phyloP scores from a whole-genome alignment of 2,888 invertebrate genomes.

The Orchesellides sinensis region DNA sequence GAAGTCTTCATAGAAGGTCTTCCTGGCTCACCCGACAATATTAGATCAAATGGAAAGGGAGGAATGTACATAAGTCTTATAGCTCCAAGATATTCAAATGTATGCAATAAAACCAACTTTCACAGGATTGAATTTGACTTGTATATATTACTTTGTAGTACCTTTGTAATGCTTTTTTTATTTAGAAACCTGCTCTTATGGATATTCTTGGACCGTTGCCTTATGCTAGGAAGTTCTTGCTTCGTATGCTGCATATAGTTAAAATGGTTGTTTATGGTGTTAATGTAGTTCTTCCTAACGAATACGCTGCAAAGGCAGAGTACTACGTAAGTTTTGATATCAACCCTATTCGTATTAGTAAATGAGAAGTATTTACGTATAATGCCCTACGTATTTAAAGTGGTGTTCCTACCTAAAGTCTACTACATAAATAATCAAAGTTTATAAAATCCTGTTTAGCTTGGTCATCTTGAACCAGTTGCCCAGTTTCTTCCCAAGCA shows the following conservation, averaged over 20 bases:
- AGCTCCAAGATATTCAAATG: slow-evolving; percentile 77
- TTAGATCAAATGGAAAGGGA: slow-evolving; percentile 81
- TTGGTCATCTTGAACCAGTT: slow-evolving; percentile 82
- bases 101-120: slow-evolving; percentile 48
- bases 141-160: neutral
- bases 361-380: no score
- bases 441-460: slow-evolving; percentile 76
- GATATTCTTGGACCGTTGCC: slow-evolving; percentile 64
- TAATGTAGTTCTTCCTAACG: slow-evolving; percentile 83
- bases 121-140: no score
- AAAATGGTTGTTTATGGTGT: slow-evolving; percentile 78
- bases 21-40: slow-evolving; percentile 86
- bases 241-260: slow-evolving; percentile 60
- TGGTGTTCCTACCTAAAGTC: neutral
- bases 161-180: slow-evolving; percentile 6
- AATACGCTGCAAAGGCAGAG: slow-evolving; percentile 81
- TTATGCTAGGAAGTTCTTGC: slow-evolving; percentile 60
- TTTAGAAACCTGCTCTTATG: slow-evolving; percentile 46
- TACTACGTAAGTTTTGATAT: slow-evolving; percentile 80
- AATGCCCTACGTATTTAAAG: neutral
- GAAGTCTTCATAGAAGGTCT: slow-evolving; percentile 90
- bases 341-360: no score
- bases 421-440: no score
- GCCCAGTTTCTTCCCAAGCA: slow-evolving; percentile 78
- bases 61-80: slow-evolving; percentile 84